These are phyloP conservation scores for Phylloscopus trochiloides DNA, from an alignment of 2,113 vertebrate species.

Conservation along the genomic window DNA sequence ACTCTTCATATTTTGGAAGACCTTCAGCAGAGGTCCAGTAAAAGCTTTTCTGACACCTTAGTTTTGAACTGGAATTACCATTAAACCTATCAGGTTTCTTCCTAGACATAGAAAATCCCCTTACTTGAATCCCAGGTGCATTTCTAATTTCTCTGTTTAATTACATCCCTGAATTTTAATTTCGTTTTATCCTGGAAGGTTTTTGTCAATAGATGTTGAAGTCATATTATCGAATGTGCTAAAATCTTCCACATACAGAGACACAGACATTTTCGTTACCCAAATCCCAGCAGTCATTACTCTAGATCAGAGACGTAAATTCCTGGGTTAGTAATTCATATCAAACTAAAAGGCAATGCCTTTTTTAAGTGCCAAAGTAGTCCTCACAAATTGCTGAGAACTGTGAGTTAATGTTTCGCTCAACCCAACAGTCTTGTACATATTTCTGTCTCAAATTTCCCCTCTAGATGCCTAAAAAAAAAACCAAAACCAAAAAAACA, in stretches of 20 bases:
- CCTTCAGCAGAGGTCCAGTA: neutral
- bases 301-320: neutral
- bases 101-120: neutral
- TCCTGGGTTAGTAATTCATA: neutral
- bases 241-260: neutral
- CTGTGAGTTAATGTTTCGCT: slow-evolving; percentile 33
- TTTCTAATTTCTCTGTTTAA: slow-evolving; percentile 33
- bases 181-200: neutral
- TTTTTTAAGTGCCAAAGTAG: neutral
- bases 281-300: neutral
- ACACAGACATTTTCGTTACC: slow-evolving; percentile 21
- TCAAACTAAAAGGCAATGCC: neutral
- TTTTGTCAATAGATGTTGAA: neutral
- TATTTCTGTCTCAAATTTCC: slow-evolving; percentile 17
- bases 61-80: slow-evolving; percentile 46
- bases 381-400: neutral
- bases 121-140: neutral
- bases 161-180: neutral
- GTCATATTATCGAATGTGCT: neutral
- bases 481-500: neutral
- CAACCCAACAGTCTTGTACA: neutral
- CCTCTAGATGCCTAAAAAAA: neutral
- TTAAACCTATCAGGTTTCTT: slow-evolving; percentile 29
- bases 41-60: slow-evolving; percentile 15
- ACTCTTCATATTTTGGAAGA: neutral